Conservation (phyloP, 2,888 invertebrate genomes). For the Pterobdella sp. region DNA sequence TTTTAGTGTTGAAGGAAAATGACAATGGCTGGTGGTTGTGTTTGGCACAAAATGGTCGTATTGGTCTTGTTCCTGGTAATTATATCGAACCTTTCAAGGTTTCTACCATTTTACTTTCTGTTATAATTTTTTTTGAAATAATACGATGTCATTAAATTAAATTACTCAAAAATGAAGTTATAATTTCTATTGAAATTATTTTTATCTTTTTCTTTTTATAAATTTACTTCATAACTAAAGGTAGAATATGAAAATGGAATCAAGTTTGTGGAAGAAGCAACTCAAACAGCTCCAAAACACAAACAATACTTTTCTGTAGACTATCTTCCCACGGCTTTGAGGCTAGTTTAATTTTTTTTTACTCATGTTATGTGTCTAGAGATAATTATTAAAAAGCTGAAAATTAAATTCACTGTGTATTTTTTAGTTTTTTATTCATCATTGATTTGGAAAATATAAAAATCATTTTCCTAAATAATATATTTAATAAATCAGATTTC, state of each 20-base stretch:
- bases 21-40: conserved; percentile 38
- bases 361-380: too few species aligned
- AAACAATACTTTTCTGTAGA: conserved; percentile 11
- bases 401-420: too few species aligned
- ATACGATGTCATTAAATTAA: background rate
- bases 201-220: background rate
- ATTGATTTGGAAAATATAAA: too few species aligned
- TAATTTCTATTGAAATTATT: background rate
- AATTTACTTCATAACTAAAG: too few species aligned
- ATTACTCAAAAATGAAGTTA: too few species aligned
- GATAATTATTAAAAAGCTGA: too few species aligned
- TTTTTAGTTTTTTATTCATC: too few species aligned
- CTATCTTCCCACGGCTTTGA: conserved; percentile 18
- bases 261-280: background rate
- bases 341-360: conserved; percentile 10
- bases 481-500: too few species aligned
- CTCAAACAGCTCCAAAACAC: conserved; percentile 2
- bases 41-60: conserved; percentile 34
- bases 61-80: conserved; percentile 38
- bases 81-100: conserved; percentile 36
- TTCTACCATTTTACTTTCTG: conserved; percentile 15
- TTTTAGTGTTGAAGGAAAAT: conserved; percentile 35
- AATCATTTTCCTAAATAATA: too few species aligned
- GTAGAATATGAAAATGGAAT: background rate
- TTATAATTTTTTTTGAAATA: background rate